Base-by-base conservation (phyloP, 92 coral and sea anemone genomes). In the Pocillopora grandis region DNA sequence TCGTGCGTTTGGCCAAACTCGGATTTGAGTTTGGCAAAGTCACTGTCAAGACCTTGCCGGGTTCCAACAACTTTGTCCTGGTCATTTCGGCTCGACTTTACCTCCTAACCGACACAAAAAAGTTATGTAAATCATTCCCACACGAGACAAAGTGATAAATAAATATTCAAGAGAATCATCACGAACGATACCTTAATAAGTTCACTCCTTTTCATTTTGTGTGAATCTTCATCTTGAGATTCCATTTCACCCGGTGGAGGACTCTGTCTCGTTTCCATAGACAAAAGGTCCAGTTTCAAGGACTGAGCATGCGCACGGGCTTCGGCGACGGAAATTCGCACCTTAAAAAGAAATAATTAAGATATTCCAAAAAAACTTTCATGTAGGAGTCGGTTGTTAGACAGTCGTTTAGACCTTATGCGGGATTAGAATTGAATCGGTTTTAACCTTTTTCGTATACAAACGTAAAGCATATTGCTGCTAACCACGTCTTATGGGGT, bases 271-370 rank as follows among this genome's bases (percentile, higher is more conserved):
- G 95, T 92, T 2, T 77, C 81, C 83, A 94, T 37, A 73, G 98
- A 91, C 61, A 81, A 77, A 9, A 92, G 93, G 60, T 89, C 89
- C 87, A 94, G 73, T 72, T 66, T 89, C 80, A 94, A 60, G 2
- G 92, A 92, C 82, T 91, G 98, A 14, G 92, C 83, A 81, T 94
- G 98, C 12, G 95, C 92, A 71, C 94, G 88, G 52, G 94, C 90
- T 67, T 87, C 82, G 16, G 66, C 52, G 63, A 92, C 93, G 66
- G 88, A 65, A 48, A 92, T 86, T 77, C 82, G 80, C 27, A 92
- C 96, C 95, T 92, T 35, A 36, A 79, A 64, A n/a, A 33, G 12
- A 83, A 88, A 11, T 12, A 21, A 60, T 23, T 2, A 20, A 67
- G 14, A 67, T 36, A 20, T 21, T n/a, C 72, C 37, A 12, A 31